phyloP scores from a whole-genome alignment of 2,888 invertebrate species.

The Lottia gigantea region DNA sequence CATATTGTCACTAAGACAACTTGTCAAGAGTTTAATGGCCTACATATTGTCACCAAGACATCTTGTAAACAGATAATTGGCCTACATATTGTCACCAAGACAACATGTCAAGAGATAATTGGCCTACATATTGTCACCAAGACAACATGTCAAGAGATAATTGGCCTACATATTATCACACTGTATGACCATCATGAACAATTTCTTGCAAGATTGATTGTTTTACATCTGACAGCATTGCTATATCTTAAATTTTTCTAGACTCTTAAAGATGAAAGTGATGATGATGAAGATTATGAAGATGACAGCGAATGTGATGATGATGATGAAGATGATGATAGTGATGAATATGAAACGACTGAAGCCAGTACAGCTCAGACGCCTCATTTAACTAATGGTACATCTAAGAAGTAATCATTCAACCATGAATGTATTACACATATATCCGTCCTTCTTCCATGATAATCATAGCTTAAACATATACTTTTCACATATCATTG shows the following conservation, averaged over 20 bases:
- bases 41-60: no score
- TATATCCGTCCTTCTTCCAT: neutral
- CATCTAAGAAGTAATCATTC: constrained; percentile 15
- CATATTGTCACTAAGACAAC: no score
- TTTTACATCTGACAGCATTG: no score
- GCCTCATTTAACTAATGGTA: constrained; percentile 4
- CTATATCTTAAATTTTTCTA: constrained; percentile 14
- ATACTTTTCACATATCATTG: neutral
- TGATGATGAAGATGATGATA: constrained; percentile 42
- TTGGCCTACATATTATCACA: no score
- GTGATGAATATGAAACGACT: constrained; percentile 36
- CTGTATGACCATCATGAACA: no score
- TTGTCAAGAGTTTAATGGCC: no score
- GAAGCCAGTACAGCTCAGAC: constrained; percentile 34
- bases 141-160: no score
- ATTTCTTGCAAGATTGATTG: no score
- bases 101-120: no score
- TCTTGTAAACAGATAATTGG: no score
- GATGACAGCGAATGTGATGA: constrained; percentile 42
- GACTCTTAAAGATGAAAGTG: constrained; percentile 37
- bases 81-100: no score
- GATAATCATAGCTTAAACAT: neutral
- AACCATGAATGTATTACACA: neutral
- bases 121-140: no score
- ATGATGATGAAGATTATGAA: constrained; percentile 39